phyloP scores from a whole-genome alignment of 2,113 vertebrate species.

The Uropsilus gracilis region DNA sequence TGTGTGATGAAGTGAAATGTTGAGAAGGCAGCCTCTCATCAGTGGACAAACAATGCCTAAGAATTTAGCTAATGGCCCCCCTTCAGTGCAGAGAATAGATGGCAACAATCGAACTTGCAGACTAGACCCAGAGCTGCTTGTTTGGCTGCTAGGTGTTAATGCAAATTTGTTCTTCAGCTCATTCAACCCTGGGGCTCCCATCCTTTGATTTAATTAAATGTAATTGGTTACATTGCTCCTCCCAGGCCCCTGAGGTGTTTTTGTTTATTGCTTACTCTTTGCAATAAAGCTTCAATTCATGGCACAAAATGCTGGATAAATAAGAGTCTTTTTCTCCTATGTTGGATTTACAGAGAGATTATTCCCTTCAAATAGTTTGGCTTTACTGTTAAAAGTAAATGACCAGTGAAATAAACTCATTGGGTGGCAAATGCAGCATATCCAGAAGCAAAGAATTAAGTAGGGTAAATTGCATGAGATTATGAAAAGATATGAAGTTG shows the following conservation, averaged over 20 bases:
- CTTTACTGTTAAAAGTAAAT: slow-evolving; percentile 90
- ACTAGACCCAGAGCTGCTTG: slow-evolving; percentile 86
- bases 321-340: slow-evolving; percentile 85
- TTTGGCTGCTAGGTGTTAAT: slow-evolving; percentile 92
- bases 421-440: slow-evolving; percentile 86
- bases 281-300: slow-evolving; percentile 90
- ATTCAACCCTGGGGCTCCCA: slow-evolving; percentile 91
- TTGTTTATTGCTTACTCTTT: slow-evolving; percentile 92
- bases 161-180: slow-evolving; percentile 91
- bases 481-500: slow-evolving; percentile 86
- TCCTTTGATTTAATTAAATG: slow-evolving; percentile 97
- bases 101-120: slow-evolving; percentile 87
- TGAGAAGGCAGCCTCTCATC: slow-evolving; percentile 87
- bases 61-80: slow-evolving; percentile 92
- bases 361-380: slow-evolving; percentile 88
- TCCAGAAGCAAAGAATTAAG: slow-evolving; percentile 86
- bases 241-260: slow-evolving; percentile 90
- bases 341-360: slow-evolving; percentile 88
- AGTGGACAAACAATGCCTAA: slow-evolving; percentile 89
- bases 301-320: slow-evolving; percentile 88
- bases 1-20: slow-evolving; percentile 85
- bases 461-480: slow-evolving; percentile 85
- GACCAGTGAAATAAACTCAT: slow-evolving; percentile 88
- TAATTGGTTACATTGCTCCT: slow-evolving; percentile 95
- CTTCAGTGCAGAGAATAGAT: slow-evolving; percentile 89